Base-by-base conservation (phyloP, 2,797 vertebrate species). In the Mormyrus proboscirostris region DNA sequence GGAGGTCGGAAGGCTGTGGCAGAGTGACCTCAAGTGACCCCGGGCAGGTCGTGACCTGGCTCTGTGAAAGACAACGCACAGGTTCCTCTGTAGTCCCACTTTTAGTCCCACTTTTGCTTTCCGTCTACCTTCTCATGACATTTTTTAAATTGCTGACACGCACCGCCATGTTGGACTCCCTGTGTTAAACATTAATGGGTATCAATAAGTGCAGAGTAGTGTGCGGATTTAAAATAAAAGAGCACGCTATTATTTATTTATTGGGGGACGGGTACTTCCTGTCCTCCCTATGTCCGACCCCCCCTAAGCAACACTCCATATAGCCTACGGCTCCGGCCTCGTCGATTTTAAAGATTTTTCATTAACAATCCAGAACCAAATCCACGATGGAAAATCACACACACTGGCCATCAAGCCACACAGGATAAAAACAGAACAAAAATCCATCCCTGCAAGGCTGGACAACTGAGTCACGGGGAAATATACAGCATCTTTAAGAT, bases 61-160 rank as follows among this genome's bases (percentile, higher is more conserved):
- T 83, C 79, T 49, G 19, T 84, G 82, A 84, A 12, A 0, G 4
- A 51, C 16, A 38, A 50, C 0, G n/a, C 9, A 84, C 82, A 49
- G 6, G 49, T 14, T 84, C 19, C 12, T 16, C 25, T 16, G 73
- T 4, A 50, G 22, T 53, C 5, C n/a, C 12, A 4, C 49, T 86
- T 53, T 89, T 4, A 50, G 22, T 53, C 5, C n/a, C 12, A 4
- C 49, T 86, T 53, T 89, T 89, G 57, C 73, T 19, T 89, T 87
- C 92, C 90, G 89, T 92, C 91, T 91, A 91, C 88, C 90, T 41
- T 90, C 86, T 44, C 14, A 41, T 19, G 14, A 7, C 14, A 79
- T n/a, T 44, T 76, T 76, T 76, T 41, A 16, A 41, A 76, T 41
- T 41, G 69, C 69, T 76, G 33, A 38, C 33, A 76, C 83, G 90